phyloP scores from a whole-genome alignment of 2,797 vertebrate genomes.

The Coranthus polyacanthus region DNA sequence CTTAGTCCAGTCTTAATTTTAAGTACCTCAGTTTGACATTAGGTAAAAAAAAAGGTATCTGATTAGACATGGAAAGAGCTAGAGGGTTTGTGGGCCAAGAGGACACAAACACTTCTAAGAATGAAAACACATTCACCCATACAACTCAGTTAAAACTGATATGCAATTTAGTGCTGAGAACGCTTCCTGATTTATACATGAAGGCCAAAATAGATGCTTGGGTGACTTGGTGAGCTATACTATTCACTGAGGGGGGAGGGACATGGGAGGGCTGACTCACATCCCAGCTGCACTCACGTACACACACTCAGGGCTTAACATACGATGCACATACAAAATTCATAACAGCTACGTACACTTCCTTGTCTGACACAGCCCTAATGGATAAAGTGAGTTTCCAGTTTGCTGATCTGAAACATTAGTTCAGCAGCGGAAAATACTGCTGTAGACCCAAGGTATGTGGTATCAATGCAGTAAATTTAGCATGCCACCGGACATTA shows the following conservation, averaged over 20 bases:
- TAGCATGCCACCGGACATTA: conserved; percentile 11
- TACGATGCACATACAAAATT: conserved; percentile 36
- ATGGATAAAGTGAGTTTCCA: conserved; percentile 46
- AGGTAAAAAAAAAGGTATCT: too few species aligned
- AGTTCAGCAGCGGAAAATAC: conserved; percentile 36
- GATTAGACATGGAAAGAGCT: too few species aligned
- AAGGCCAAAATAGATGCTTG: too few species aligned
- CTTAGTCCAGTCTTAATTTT: not conserved
- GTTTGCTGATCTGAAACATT: conserved; percentile 45
- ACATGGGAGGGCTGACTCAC: conserved; percentile 35
- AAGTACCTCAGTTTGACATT: too few species aligned
- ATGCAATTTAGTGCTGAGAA: too few species aligned
- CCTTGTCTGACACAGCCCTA: conserved; percentile 24
- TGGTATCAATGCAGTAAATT: conserved; percentile 28
- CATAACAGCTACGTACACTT: conserved; percentile 18
- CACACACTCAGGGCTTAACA: not conserved
- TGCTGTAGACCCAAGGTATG: conserved; percentile 17
- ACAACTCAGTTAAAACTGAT: conserved; percentile 31
- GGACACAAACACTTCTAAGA: conserved; percentile 14
- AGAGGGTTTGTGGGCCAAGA: not conserved
- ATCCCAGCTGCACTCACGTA: conserved; percentile 9
- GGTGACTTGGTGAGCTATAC: too few species aligned
- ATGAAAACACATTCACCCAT: conserved; percentile 31
- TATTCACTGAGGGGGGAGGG: conserved; percentile 9
- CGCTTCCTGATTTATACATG: too few species aligned